A percentile compares a stretch with the other conserved stretches of the same genome.
Evolutionary conservation across 1,140 invertebrate genomes (phyloP).

Genomic region (Drosophila sproati): DNA sequence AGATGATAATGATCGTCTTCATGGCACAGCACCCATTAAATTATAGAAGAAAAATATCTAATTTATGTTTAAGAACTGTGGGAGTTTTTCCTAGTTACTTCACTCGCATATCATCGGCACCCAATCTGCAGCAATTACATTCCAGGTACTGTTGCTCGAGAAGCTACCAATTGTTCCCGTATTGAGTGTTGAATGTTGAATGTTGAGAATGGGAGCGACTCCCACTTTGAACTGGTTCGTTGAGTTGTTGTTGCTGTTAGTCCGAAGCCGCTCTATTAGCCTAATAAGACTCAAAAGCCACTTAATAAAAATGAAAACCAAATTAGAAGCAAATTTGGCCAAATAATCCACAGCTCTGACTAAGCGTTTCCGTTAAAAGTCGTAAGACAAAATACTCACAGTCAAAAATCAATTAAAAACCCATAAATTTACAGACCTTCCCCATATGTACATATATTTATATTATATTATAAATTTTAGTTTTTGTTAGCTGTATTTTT

Average conservation of each 20-base stretch:
- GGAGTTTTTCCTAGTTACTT: slow-evolving; percentile 47
- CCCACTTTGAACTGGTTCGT: neutral
- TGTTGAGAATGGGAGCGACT: slow-evolving; percentile 46
- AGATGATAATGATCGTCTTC: neutral
- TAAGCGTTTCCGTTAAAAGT: slow-evolving; percentile 17
- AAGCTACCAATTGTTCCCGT: slow-evolving; percentile 30
- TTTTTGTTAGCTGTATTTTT: slow-evolving; percentile 16
- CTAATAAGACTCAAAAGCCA: slow-evolving; percentile 32
- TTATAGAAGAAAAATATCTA: slow-evolving; percentile 61
- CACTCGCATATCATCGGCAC: slow-evolving; percentile 28
- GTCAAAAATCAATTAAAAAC: slow-evolving; percentile 37
- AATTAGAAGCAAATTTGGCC: slow-evolving; percentile 3
- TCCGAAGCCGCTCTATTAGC: slow-evolving; percentile 5
- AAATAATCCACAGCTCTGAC: slow-evolving; percentile 18
- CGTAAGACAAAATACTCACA: slow-evolving; percentile 9
- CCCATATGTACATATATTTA: slow-evolving; percentile 14
- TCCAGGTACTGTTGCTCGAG: slow-evolving; percentile 34
- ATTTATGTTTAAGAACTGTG: slow-evolving; percentile 79
- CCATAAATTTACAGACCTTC: slow-evolving; percentile 31
- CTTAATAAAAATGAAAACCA: slow-evolving; percentile 10
- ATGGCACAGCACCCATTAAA: slow-evolving; percentile 51
- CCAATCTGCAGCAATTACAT: slow-evolving; percentile 56
- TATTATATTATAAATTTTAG: slow-evolving; percentile 13
- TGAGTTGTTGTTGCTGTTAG: neutral
- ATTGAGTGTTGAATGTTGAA: neutral